Evolutionary conservation across 2,797 vertebrate species (phyloP), one percentile per base, ranked within the genome.

Genomic region (Parambassis ranga): DNA sequence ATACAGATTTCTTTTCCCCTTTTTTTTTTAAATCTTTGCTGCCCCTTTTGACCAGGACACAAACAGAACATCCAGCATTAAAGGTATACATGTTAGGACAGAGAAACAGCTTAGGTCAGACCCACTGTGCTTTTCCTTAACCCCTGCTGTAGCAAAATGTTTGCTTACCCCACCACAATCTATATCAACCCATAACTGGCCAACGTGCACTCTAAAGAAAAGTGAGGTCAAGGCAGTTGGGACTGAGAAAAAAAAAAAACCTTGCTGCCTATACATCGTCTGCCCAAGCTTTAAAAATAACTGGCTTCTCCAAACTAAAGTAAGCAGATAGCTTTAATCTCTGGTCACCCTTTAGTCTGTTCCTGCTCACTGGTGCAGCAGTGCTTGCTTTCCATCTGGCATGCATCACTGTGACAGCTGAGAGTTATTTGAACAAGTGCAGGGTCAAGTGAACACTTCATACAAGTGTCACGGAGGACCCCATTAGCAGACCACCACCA

Each of bases 391-490:
- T 77, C 64, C 51, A 68, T 85, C 70, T 83, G 55, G 36, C 32
- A 48, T 2, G 27, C 44, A 26, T 88, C 62, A 62, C 23, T 24
- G 18, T 73, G 71, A 77, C 67, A 79, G 63, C 51, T 50, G 58
- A 76, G 68, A 55, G 44, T 59, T 38, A 39, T 71, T 59, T 52
- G 3, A 61, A 52, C 49, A 63, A 22, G 33, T 33, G 26, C 13
- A 35, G 33, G 71, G 73, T 77, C 67, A 73, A 81, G 65, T 77
- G 68, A 68, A 59, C 68, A 70, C 65, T 85, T 75, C 39, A 75
- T 56, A 49, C 46, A 48, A 83, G 43, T 23, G 64, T 63, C 32
- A 77, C 19, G 28, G 15, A 48, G 59, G 52, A 15, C 62, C 76
- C 51, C 44, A 75, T 52, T 55, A 47, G 39, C 37, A 65, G 65